These are phyloP conservation scores for Notodonta dromedarius DNA, from an alignment of 2,888 invertebrate genomes.

Conservation along the genomic window DNA sequence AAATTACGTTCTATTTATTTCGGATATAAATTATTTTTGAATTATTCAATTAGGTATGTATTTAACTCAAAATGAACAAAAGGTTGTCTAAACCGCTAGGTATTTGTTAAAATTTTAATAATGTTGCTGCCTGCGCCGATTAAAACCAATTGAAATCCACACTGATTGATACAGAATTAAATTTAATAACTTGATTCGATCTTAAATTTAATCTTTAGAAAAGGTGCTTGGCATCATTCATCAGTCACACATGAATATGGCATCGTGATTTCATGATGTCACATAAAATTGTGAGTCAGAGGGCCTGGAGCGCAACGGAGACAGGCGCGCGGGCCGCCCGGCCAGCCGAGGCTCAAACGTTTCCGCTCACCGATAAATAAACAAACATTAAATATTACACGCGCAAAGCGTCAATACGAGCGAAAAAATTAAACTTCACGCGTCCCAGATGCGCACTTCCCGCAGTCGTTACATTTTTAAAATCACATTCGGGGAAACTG, in stretches of 20 bases:
- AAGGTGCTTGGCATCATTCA: conserved; percentile 39
- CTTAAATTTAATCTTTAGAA: too few relatives aligned
- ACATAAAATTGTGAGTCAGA: conserved; percentile 62
- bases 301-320: conserved; percentile 25
- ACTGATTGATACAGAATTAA: too few relatives aligned
- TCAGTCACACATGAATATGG: conserved; percentile 25
- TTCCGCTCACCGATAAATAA: conserved; percentile 65
- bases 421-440: conserved; percentile 75
- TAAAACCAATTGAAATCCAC: too few relatives aligned
- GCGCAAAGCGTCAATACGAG: conserved; percentile 70
- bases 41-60: too few relatives aligned
- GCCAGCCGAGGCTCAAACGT: conserved; percentile 43
- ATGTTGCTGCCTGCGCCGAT: too few relatives aligned
- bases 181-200: too few relatives aligned
- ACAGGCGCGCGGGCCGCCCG: conserved; percentile 18
- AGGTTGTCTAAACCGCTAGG: too few relatives aligned
- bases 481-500: conserved; percentile 66
- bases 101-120: too few relatives aligned
- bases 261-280: conserved; percentile 56
- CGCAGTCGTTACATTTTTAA: conserved; percentile 79
- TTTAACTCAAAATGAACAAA: too few relatives aligned
- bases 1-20: too few relatives aligned
- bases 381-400: conserved; percentile 74
- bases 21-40: too few relatives aligned
- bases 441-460: conserved; percentile 71